Base-by-base conservation (phyloP, 1,140 invertebrate species). In the Trichoplusia ni region DNA sequence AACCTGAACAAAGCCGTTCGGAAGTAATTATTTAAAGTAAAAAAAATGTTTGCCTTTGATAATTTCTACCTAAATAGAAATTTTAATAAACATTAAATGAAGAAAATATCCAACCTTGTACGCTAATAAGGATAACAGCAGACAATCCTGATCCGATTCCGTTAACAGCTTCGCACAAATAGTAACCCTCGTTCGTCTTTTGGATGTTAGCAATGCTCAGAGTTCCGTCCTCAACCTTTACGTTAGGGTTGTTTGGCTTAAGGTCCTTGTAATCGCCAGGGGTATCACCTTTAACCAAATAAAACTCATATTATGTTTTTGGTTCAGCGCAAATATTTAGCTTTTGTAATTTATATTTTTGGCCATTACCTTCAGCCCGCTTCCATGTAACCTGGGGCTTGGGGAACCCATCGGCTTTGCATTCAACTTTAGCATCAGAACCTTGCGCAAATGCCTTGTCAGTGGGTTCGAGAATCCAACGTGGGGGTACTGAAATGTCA, bases 361-460 rank as follows among this genome's bases (percentile, higher is more conserved):
- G 4, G 21, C 9, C 14, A 83, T 87, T 93, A 97, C 96, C 97
- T 92, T 96, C 95, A 85, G 97, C 96, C 92, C 96, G 96, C 91
- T 98, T 98, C 98, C 98, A 99, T 69, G 96, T 96, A 9, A 98
- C 96, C 80, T 94, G 94, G 49, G 98, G 98, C 91, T 96, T 95
- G 19, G 98, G 98, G 90, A 98, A 98, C 67, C 98, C 98, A 91
- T 98, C 96, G 79, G 97, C 97, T 93, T 97, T 97, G 90, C 98
- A 99, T 93, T 98, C 97, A 71, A 98, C 94, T 82, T 96, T 95
- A 60, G 97, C 97, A 89, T 97, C 96, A 71, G 96, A 96, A 49
- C 96, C 96, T 91, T 98, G 96, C 73, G 97, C 97, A 91, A 98
- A 98, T 82, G 96, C 97, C 91, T 98, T 97, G 84, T 99, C 97